Evolutionary conservation across 2,888 invertebrate species (phyloP), one percentile per base, ranked within the genome.

Genomic region (Geophilus truncorum): DNA sequence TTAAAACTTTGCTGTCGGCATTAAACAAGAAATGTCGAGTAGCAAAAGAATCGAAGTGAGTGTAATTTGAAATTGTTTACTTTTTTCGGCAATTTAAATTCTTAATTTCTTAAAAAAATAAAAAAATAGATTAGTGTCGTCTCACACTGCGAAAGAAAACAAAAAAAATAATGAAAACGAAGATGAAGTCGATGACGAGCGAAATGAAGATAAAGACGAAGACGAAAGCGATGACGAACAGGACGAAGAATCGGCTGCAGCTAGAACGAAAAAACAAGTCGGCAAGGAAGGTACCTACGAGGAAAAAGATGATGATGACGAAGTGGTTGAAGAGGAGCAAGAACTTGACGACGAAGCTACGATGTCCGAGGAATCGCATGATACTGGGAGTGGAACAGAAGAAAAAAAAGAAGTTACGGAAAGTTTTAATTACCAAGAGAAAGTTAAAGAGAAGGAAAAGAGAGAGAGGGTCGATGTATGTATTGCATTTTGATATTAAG

Each of bases 321-420:
- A 82, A 6, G 80, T 80, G 15, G 79, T 9, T 18, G 12, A 77
- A 77, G 30, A 32, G 1, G 30, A 9, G 7, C 32, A 75, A 18
- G 75, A 75, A 0, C 93, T 93, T 82, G 92, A 91, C 82, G 93
- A 93, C 81, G 80, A 77, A 21, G 78, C 15, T 51, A 51, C 83
- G 85, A 15, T 83, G 86, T 40, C 84, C 86, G 12, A 86, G 89
- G 84, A 87, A 89, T 85, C 82, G 51, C 12, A 40, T 3, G 84
- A 84, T 32, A 83, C 83, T 1, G 84, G 84, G 78, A 82, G 83
- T 0, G 83, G 83, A 34, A 83, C 83, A 32, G n/a, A 12, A 32
- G 77, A 28, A n/a, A 34, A 12, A 77, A 23, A 88, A 84, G 88
- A 88, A 83, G 84, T 0, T 18, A 15, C 9, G 25, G 23, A 9